phyloP scores from a whole-genome alignment of 2,113 vertebrate genomes.

The Gorsachius goisagi region DNA sequence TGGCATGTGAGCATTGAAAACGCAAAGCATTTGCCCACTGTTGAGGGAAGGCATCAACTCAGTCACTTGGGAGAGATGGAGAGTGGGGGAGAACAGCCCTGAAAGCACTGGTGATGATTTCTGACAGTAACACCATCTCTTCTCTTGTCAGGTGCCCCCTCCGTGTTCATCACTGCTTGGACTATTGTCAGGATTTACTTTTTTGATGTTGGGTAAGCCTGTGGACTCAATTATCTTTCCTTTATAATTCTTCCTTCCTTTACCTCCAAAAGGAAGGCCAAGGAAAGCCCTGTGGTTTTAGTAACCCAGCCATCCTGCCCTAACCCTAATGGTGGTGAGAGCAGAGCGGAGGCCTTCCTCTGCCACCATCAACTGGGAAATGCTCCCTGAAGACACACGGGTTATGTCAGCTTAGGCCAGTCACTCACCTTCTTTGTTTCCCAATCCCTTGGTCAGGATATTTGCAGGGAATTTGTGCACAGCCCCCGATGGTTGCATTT shows the following conservation, averaged over 20 bases:
- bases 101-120: neutral
- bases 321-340: neutral
- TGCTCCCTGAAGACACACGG: rapidly evolving
- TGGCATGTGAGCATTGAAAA: neutral
- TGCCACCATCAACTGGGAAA: neutral
- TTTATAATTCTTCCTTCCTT: neutral
- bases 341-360: neutral
- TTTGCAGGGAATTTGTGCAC: neutral
- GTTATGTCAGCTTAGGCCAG: neutral
- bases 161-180: conserved; percentile 88
- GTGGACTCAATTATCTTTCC: neutral
- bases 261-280: neutral
- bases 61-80: neutral
- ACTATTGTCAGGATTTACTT: conserved; percentile 82
- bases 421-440: neutral
- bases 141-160: conserved; percentile 82
- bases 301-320: neutral
- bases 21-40: neutral
- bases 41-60: neutral
- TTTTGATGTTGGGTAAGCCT: conserved; percentile 84
- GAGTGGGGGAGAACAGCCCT: neutral
- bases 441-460: neutral
- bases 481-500: neutral
- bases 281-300: neutral
- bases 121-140: neutral